phyloP scores from a whole-genome alignment of 2,888 invertebrate genomes.

The Sarcophaga subvicina region DNA sequence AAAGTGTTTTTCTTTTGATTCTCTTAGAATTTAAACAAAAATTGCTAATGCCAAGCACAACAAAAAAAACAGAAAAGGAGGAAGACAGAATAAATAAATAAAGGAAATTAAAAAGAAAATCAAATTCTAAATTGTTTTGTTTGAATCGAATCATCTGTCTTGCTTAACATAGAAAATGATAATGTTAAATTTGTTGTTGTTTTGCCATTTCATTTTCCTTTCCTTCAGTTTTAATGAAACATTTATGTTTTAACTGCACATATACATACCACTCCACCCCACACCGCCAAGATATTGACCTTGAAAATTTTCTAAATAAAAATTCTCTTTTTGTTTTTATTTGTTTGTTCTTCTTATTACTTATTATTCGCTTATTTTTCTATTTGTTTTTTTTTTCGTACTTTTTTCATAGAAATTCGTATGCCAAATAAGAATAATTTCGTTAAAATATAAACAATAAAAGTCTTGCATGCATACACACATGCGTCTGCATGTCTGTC shows the following conservation, averaged over 20 bases:
- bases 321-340: conserved; percentile 37
- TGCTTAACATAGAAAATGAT: too few species aligned
- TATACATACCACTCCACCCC: neutral
- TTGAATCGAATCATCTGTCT: too few species aligned
- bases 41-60: neutral
- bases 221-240: conserved; percentile 26
- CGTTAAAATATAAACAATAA: conserved; percentile 22
- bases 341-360: conserved; percentile 17
- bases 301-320: conserved; percentile 61
- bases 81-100: too few species aligned
- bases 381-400: conserved; percentile 5
- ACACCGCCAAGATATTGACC: conserved; percentile 51
- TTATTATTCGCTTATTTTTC: conserved; percentile 24
- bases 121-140: too few species aligned
- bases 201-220: conserved; percentile 13
- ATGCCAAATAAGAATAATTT: conserved; percentile 44
- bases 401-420: conserved; percentile 18
- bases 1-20: conserved; percentile 12
- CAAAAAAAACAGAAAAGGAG: neutral
- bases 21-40: neutral
- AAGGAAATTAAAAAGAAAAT: too few species aligned
- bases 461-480: neutral
- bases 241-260: conserved; percentile 39
- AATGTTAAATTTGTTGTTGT: too few species aligned
- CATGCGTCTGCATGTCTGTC: neutral